phyloP scores from a whole-genome alignment of 2,888 invertebrate genomes.

The Ptychoptera contaminata region DNA sequence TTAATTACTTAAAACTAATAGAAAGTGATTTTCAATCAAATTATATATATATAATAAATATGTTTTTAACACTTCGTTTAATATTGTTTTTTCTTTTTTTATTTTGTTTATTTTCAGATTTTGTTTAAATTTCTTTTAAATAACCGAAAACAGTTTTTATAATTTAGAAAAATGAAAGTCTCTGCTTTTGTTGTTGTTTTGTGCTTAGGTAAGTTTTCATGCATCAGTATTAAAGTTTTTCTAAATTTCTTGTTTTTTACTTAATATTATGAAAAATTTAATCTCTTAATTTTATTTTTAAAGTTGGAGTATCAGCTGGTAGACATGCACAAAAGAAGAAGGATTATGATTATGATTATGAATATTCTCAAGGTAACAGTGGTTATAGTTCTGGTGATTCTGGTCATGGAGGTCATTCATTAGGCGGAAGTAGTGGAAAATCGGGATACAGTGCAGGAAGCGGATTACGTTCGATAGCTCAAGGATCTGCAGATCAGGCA shows the following conservation, averaged over 20 bases:
- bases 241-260: neutral
- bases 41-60: too few relatives aligned
- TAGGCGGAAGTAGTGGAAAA: slow-evolving; percentile 4
- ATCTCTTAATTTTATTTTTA: neutral
- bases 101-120: too few relatives aligned
- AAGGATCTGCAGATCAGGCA: slow-evolving; percentile 53
- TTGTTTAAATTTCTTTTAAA: too few relatives aligned
- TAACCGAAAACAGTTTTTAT: too few relatives aligned
- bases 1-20: too few relatives aligned
- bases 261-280: neutral
- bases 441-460: slow-evolving; percentile 46
- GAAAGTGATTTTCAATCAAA: too few relatives aligned
- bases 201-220: slow-evolving; percentile 3
- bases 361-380: neutral
- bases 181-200: slow-evolving; percentile 2
- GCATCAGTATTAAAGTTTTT: neutral
- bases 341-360: slow-evolving; percentile 3
- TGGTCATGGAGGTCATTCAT: neutral
- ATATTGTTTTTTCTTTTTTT: too few relatives aligned
- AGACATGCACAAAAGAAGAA: slow-evolving; percentile 3
- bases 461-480: slow-evolving; percentile 46
- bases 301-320: slow-evolving; percentile 1
- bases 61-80: too few relatives aligned
- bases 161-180: slow-evolving; percentile 1
- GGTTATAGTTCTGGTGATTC: neutral